Evolutionary conservation across 2,797 vertebrate species (phyloP).

Genomic region (Lepilemur ruficaudatus): DNA sequence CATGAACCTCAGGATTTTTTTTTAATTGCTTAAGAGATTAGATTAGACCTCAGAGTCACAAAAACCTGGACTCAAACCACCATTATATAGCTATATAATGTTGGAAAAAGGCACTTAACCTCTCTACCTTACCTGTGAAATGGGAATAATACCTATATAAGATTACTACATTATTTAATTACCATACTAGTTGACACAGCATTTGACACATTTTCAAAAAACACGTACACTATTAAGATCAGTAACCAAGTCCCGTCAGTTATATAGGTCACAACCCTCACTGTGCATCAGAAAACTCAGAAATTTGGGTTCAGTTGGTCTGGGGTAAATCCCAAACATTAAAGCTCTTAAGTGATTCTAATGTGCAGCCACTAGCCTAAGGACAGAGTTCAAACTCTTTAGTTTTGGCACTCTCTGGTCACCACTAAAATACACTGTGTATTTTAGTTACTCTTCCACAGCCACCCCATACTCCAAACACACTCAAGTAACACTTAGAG

Average conservation of each 20-base stretch:
- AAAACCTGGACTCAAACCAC: slow-evolving; percentile 4
- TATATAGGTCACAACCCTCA: background rate
- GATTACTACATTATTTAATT: background rate
- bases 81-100: background rate
- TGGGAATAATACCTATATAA: background rate
- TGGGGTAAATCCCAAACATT: background rate
- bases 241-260: background rate
- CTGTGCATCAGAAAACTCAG: background rate
- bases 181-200: background rate
- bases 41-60: background rate
- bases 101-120: background rate
- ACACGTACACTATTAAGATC: background rate
- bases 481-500: background rate
- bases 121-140: slow-evolving; percentile 34
- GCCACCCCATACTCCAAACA: background rate
- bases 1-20: background rate
- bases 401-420: background rate
- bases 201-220: slow-evolving; percentile 19
- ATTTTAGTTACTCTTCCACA: slow-evolving; percentile 20
- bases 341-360: slow-evolving; percentile 36
- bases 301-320: background rate
- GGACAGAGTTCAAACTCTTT: slow-evolving; percentile 37
- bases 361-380: background rate
- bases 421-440: background rate
- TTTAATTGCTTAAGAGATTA: background rate